Base-by-base conservation (phyloP, 2,113 vertebrate genomes). In the Motacilla alba region DNA sequence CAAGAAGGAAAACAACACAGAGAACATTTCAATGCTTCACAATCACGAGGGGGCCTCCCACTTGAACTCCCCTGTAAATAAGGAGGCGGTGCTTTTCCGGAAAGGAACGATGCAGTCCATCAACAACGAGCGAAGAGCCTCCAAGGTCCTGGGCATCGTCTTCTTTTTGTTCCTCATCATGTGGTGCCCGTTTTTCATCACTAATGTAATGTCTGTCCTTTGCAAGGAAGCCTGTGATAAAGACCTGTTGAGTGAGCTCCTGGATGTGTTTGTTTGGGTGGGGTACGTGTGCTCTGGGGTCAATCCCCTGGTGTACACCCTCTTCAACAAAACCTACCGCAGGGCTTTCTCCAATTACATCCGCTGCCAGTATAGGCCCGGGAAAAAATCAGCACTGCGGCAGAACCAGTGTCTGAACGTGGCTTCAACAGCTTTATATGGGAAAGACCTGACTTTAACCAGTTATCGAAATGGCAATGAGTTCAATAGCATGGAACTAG, bases 121-220 rank as follows among this genome's bases (percentile, higher is more conserved):
- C 97, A 99, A 99, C 98, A 99, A 99, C 0, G 99, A 99, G 95
- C 98, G 98, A 64, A 98, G 99, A 83, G 99, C 99, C 44, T 99
- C 99, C 16, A 99, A 99, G 97, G 99, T 99, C 76, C 97, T 99
- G 93, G 99, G 99, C 53, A 98, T 99, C 6, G 99, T 99, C 94
- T 99, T 99, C 98, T 99, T 99, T 98, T 98, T 99, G 96, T 99
- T 99, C 97, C 98, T 99, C 87, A 82, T 99, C 93, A 99, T 99
- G 99, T 99, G 99, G 99, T 99, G 99, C 95, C 99, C 99, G 0
- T 99, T 99, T 89, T 99, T 99, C 97, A 99, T 99, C 97, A 99
- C 99, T 43, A 99, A 99, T 41, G 99, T 99, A 94, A 98, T 99
- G 95, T 99, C 98, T 4, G 99, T 99, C 33, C 98, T 99, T 76